Base-by-base conservation (phyloP, 2,797 vertebrate species). In the Cetoscarus ocellatus region DNA sequence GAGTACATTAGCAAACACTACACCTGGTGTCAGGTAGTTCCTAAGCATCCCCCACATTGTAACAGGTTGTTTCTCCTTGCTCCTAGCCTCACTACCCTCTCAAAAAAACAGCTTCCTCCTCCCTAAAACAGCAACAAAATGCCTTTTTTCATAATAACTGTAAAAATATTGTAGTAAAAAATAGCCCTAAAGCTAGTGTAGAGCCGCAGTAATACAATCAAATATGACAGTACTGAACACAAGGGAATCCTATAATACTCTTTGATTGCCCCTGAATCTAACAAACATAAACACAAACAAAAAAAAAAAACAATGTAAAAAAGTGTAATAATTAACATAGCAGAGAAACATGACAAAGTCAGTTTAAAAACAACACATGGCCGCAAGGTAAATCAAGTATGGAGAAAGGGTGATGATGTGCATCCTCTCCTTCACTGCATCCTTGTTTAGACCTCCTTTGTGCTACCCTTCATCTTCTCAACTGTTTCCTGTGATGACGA, bases 401-500 rank as follows among this genome's bases (percentile, higher is more conserved):
- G 67, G 86, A 90, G 75, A 80, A 87, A 85, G 71, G 77, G 72
- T 66, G 79, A 80, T 70, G 71, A 67, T 44, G 61, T 63, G 62
- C 73, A 80, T 77, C 86, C 75, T 91, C 86, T 86, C 67, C 82
- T 80, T 71, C 64, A 44, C 84, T 78, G 73, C 0, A 0, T 88
- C 63, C 79, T 67, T 44, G 53, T 88, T 96, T 92, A 97, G 88
- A 94, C 96, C 84, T 99, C 96, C 91, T 99, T 99, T 91, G 95
- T 96, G 94, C 92, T 97, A 84, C 86, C 65, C 90, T 94, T 96
- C 95, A 95, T 95, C 93, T 98, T 98, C 92, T 98, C 96, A 7
- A 95, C 94, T 0, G 97, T 99, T 80, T 98, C 97, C 98, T 99
- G 85, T 19, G 27, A 69, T 64, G 2, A 61, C 72, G 63, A 65